Conservation (phyloP, 2,113 vertebrate species). For the Ailuropoda melanoleuca region DNA sequence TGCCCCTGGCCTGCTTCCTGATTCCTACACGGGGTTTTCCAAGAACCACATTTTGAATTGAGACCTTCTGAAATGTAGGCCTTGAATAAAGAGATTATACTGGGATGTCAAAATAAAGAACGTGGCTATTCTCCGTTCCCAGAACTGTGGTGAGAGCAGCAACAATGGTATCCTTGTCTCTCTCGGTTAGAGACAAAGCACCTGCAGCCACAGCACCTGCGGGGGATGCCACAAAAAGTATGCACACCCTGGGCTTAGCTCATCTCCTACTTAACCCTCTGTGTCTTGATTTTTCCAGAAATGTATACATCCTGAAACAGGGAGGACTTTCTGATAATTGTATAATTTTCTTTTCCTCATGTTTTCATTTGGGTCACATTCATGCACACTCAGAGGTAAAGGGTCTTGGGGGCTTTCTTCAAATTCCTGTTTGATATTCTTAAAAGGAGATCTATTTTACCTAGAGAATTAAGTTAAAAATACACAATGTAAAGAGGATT, state of each 20-base stretch:
- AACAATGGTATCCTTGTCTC: constrained; percentile 55
- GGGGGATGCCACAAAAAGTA: constrained; percentile 43
- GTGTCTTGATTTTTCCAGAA: constrained; percentile 52
- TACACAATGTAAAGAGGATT: neutral
- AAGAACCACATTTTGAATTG: constrained; percentile 32
- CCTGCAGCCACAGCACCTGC: constrained; percentile 60
- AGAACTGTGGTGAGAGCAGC: constrained; percentile 40
- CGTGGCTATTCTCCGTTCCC: constrained; percentile 27
- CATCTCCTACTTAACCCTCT: constrained; percentile 18
- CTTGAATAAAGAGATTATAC: constrained; percentile 60
- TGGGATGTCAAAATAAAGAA: constrained; percentile 41
- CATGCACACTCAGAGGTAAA: neutral
- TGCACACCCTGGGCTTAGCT: constrained; percentile 47
- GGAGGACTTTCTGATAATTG: neutral
- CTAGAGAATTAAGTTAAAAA: neutral
- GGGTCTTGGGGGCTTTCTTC: neutral
- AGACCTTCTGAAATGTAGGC: constrained; percentile 43
- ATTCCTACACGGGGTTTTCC: constrained; percentile 5
- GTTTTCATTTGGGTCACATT: constrained; percentile 20
- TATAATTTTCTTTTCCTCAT: neutral
- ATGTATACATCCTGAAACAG: constrained; percentile 13
- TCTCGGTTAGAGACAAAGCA: constrained; percentile 39
- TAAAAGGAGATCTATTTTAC: neutral
- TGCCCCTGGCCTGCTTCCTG: neutral
- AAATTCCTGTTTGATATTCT: neutral